These are phyloP conservation scores for Rhynchophorus ferrugineus DNA, from an alignment of 1,140 invertebrate species.

Conservation along the genomic window DNA sequence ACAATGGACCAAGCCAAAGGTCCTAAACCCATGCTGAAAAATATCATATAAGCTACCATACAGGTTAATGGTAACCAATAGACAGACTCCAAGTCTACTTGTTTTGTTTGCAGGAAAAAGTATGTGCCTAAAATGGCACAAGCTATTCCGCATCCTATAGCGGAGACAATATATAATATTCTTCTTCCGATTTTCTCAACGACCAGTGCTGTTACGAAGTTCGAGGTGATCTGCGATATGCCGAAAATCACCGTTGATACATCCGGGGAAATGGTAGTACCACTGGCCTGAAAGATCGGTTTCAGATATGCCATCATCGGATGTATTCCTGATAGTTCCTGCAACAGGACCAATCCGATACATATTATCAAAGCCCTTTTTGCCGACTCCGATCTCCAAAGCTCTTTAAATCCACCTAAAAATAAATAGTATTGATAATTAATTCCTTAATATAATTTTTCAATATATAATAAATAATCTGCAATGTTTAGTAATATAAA, in stretches of 20 bases:
- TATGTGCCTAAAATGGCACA: slow-evolving; percentile 27
- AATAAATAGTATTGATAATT: no score
- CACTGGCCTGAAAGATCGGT: slow-evolving; percentile 61
- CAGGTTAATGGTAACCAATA: slow-evolving; percentile 31
- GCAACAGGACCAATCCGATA: slow-evolving; percentile 74
- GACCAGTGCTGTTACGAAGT: slow-evolving; percentile 59
- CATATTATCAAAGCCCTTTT: slow-evolving; percentile 64
- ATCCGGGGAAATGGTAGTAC: slow-evolving; percentile 48
- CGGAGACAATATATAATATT: slow-evolving; percentile 61
- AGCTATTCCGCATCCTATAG: slow-evolving; percentile 48
- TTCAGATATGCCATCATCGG: slow-evolving; percentile 76
- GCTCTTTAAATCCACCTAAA: slow-evolving; percentile 20
- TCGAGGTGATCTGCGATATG: slow-evolving; percentile 66
- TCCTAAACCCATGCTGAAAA: slow-evolving; percentile 53
- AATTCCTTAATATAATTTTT: no score
- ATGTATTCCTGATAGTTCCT: slow-evolving; percentile 80
- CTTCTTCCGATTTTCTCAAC: slow-evolving; percentile 70
- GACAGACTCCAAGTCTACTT: slow-evolving; percentile 21
- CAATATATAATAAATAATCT: no score
- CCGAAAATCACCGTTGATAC: slow-evolving; percentile 68
- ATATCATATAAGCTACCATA: slow-evolving; percentile 27
- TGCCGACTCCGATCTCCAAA: slow-evolving; percentile 38
- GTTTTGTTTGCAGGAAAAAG: slow-evolving; percentile 28
- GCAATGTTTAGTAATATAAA: no score
- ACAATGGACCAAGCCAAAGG: slow-evolving; percentile 78